Conservation (phyloP, 2,113 vertebrate genomes). For the Camarhynchus parvulus region DNA sequence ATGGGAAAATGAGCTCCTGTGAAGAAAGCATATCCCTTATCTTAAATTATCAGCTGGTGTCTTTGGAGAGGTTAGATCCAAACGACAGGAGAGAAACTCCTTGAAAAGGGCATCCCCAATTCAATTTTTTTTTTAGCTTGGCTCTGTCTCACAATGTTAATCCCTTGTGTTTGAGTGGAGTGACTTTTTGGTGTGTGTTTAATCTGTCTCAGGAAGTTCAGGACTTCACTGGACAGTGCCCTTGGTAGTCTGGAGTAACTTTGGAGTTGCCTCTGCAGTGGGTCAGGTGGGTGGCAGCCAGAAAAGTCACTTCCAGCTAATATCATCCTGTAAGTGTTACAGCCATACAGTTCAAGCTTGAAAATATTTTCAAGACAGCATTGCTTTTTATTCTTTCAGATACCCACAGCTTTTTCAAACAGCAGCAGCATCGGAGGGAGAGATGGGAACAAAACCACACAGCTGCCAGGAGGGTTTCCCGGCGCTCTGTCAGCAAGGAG, state of each 20-base stretch:
- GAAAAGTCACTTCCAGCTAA: not conserved
- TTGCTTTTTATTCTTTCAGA: constrained; percentile 75
- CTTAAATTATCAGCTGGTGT: not conserved
- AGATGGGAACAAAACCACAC: constrained; percentile 78
- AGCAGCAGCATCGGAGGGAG: constrained; percentile 72
- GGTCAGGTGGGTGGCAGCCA: not conserved
- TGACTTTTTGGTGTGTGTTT: not conserved
- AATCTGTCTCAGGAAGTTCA: not conserved
- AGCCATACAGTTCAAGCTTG: not conserved
- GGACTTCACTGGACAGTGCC: not conserved
- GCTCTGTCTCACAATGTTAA: not conserved
- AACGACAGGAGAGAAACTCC: not conserved
- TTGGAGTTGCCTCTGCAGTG: not conserved
- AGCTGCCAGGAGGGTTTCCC: constrained; percentile 69
- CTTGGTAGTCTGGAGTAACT: not conserved
- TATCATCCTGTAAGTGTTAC: not conserved
- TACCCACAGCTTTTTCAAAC: constrained; percentile 62
- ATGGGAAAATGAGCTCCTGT: not conserved
- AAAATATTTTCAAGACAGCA: not conserved
- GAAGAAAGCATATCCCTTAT: not conserved
- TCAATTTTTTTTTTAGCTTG: not conserved
- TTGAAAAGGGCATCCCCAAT: not conserved
- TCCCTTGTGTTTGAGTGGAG: not conserved
- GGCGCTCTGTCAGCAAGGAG: constrained; percentile 91
- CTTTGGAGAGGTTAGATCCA: not conserved